phyloP scores from a whole-genome alignment of 2,113 vertebrate genomes.

The Nipponia nippon region DNA sequence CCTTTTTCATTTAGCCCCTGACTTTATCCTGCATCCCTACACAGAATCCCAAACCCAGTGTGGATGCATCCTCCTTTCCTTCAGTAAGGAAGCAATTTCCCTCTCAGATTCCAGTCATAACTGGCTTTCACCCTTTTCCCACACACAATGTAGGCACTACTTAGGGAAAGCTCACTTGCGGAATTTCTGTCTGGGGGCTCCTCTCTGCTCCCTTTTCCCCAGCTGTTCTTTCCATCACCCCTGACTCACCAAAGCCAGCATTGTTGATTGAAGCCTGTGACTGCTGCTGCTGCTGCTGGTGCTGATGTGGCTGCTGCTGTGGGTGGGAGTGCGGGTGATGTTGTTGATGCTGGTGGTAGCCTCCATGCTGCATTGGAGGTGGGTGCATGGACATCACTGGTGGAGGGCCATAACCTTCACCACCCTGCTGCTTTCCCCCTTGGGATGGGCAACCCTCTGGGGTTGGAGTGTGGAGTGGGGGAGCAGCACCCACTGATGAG shows the following conservation, averaged over 20 bases:
- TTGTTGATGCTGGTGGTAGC: constrained; percentile 75
- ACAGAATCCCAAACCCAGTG: not conserved
- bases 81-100: not conserved
- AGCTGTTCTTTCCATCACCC: not conserved
- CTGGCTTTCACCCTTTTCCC: not conserved
- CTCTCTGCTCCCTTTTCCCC: not conserved
- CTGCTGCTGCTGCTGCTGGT: constrained; percentile 66
- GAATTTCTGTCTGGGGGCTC: not conserved
- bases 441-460: constrained; percentile 76
- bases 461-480: constrained; percentile 88
- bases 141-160: not conserved
- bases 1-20: not conserved
- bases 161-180: not conserved
- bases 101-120: not conserved
- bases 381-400: constrained; percentile 77
- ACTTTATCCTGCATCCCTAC: not conserved
- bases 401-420: constrained; percentile 72
- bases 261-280: constrained; percentile 73
- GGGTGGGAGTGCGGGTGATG: constrained; percentile 74
- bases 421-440: constrained; percentile 68
- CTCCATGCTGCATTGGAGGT: constrained; percentile 71
- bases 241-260: constrained; percentile 75
- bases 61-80: not conserved
- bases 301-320: constrained; percentile 67
- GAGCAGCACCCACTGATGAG: constrained; percentile 57